Percentiles rank a stretch among this genome's conserved stretches.
phyloP scores from a whole-genome alignment of 2,888 invertebrate species.

The Cepaea hortensis region DNA sequence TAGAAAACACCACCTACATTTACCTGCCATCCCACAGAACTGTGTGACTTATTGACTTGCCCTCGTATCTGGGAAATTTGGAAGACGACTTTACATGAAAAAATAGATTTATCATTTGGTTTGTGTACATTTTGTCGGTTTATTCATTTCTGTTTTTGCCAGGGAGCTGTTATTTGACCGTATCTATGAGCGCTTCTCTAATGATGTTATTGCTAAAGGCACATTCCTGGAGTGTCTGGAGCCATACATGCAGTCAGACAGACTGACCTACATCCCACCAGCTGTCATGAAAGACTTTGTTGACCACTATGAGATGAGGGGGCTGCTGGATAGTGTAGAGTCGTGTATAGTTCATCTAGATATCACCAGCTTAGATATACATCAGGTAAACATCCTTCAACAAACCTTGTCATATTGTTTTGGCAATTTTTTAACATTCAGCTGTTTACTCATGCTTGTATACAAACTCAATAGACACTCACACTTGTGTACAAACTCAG shows the following conservation, averaged over 20 bases:
- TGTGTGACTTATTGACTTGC: too few relatives aligned
- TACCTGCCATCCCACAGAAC: too few relatives aligned
- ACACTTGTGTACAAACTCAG: too few relatives aligned
- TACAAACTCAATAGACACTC: too few relatives aligned
- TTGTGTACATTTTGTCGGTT: background rate
- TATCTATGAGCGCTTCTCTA: conserved; percentile 81
- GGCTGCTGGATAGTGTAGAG: conserved; percentile 83
- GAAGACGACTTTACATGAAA: too few relatives aligned
- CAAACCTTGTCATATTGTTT: background rate
- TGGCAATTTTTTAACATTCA: background rate
- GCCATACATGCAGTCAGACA: conserved; percentile 83
- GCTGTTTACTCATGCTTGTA: too few relatives aligned
- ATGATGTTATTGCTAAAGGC: conserved; percentile 81
- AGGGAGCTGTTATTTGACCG: conserved; percentile 78
- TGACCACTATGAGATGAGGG: conserved; percentile 82
- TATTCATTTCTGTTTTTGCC: conserved; percentile 31
- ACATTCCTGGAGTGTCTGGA: conserved; percentile 84
- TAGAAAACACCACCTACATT: too few relatives aligned
- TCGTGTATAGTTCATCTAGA: conserved; percentile 85
- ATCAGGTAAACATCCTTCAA: conserved; percentile 79
- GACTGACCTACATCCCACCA: conserved; percentile 81
- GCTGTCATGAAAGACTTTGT: conserved; percentile 85
- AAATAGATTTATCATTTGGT: background rate
- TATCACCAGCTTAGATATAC: conserved; percentile 85
- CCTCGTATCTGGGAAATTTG: too few relatives aligned